Conservation (phyloP, 2,113 vertebrate species). For the Sminthopsis crassicaudata region DNA sequence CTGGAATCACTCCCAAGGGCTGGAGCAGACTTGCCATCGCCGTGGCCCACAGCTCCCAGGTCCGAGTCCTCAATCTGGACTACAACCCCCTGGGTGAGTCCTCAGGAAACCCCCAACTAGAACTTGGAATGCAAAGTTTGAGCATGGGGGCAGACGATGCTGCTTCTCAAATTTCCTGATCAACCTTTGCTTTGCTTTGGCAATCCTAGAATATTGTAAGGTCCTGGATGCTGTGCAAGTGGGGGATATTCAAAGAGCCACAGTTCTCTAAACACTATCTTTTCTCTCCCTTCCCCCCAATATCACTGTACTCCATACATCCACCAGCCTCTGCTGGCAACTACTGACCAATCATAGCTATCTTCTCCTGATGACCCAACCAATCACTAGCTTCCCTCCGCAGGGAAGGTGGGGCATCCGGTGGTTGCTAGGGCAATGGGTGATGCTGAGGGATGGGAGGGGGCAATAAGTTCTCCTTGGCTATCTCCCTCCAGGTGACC, state of each 20-base stretch:
- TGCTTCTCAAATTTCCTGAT: not conserved
- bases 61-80: constrained; percentile 95
- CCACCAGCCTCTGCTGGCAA: not conserved
- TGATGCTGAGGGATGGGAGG: not conserved
- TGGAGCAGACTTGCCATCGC: constrained; percentile 95
- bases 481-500: constrained; percentile 89
- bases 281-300: too few species aligned
- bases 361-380: not conserved
- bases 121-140: not conserved
- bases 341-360: not conserved
- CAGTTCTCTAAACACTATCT: not conserved
- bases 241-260: not conserved
- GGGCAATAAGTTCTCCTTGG: not conserved
- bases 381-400: not conserved
- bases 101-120: constrained; percentile 30
- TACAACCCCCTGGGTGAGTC: constrained; percentile 95
- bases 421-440: not conserved
- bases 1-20: constrained; percentile 92
- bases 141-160: not conserved
- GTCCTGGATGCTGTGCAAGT: not conserved
- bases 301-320: not conserved
- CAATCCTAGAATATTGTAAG: not conserved
- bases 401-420: not conserved
- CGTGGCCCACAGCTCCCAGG: constrained; percentile 97
- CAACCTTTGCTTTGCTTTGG: not conserved